Conservation (phyloP, 2,113 vertebrate genomes). For the Eleginops maclovinus region DNA sequence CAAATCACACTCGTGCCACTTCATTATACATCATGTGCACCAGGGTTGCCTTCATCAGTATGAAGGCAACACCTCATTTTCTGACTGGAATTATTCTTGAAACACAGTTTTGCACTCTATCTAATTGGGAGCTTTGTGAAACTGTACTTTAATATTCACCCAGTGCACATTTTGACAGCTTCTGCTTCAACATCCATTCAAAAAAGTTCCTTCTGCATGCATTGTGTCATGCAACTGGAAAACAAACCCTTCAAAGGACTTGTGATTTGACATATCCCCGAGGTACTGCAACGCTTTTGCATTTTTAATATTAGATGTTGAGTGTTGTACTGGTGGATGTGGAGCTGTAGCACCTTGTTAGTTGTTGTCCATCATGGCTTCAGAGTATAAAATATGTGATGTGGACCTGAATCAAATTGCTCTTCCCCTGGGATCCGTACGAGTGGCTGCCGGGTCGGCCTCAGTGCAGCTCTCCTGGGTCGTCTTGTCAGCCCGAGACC, state of each 20-base stretch:
- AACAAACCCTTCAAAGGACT: neutral
- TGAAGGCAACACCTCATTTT: no score
- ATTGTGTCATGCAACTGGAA: neutral
- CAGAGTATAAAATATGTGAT: neutral
- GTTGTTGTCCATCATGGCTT: neutral
- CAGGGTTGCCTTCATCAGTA: no score
- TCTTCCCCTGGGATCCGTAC: neutral
- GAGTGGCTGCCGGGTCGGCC: constrained; percentile 29
- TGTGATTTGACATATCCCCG: neutral
- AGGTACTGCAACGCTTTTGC: neutral
- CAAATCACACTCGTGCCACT: no score
- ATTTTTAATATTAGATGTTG: no score
- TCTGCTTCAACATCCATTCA: neutral
- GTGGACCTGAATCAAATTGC: neutral
- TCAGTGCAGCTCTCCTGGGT: constrained; percentile 22
- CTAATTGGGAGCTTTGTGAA: neutral
- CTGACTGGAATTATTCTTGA: no score
- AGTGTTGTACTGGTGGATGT: neutral
- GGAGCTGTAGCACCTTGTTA: neutral
- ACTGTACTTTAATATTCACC: neutral
- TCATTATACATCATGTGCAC: no score
- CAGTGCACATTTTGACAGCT: neutral
- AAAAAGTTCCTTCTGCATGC: neutral
- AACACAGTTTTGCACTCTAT: neutral
- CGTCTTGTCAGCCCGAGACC: constrained; percentile 26